Base-by-base conservation (phyloP, 2,113 vertebrate genomes). In the Mohoua ochrocephala region DNA sequence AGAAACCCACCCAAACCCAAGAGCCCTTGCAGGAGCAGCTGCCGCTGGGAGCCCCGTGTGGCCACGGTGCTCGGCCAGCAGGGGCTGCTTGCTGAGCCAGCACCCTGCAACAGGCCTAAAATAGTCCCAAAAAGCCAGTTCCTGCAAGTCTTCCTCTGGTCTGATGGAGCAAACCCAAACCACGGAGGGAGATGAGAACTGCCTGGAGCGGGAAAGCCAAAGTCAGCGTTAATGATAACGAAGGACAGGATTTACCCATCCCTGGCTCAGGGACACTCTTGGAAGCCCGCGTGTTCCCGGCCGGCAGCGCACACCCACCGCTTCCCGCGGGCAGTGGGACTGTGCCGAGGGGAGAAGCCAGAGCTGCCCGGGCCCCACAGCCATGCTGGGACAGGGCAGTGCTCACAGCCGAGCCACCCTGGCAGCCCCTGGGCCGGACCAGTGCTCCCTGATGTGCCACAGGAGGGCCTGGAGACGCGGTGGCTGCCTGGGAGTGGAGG, bases 181-280 rank as follows among this genome's bases (percentile, higher is more conserved):
- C 24, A 2, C 1, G 33, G 44, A 35, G 14, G 30, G 22, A 15
- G 59, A 7, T 3, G n/a, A 47, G 47, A 37, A 9, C 41, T 56
- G 49, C 35, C 63, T 4, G 6, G n/a, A 47, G 60, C 3, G 15
- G 27, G 6, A 53, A 26, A 80, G 37, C 8, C 31, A 3, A 80
- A 69, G 49, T 17, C 83, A 49, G 0, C 0, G 0, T 6, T 19
- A 3, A 16, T 1, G 1, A 7, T 12, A 9, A 13, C 0, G 3
- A 35, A 33, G 49, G 5, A 3, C 2, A 4, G 27, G 64, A 31
- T 41, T 47, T 31, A 24, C 21, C 1, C 35, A 39, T 4, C 33
- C 52, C 59, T 12, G 10, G 20, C 41, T 6, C 31, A 13, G 56
- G 85, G 59, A 11, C 16, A 6, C 19, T 45, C 37, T 2, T 13